Percentiles rank a stretch among this genome's conserved stretches.
These are phyloP conservation scores for Picathartes gymnocephalus DNA, from an alignment of 2,113 vertebrate species.

Conservation along the genomic window DNA sequence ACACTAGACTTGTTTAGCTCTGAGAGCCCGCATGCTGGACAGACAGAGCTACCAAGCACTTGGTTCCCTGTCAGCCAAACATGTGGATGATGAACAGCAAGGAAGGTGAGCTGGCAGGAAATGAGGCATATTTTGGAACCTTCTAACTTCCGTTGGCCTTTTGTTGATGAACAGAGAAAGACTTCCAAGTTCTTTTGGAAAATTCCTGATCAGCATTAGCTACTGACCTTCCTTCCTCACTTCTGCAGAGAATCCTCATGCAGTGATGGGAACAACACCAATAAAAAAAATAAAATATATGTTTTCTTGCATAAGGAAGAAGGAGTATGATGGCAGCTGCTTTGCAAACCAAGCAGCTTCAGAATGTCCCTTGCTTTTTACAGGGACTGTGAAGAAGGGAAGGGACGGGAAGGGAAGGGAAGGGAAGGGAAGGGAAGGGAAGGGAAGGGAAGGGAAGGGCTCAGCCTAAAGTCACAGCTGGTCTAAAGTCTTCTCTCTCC, in stretches of 20 bases:
- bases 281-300: background rate
- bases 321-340: background rate
- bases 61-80: background rate
- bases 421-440: too few relatives aligned
- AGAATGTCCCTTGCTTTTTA: background rate
- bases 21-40: background rate
- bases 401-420: background rate
- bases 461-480: background rate
- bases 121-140: background rate
- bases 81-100: background rate
- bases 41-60: background rate
- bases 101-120: background rate
- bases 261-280: background rate
- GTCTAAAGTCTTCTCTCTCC: background rate
- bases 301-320: background rate
- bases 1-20: background rate
- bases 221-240: constrained; percentile 23
- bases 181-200: background rate
- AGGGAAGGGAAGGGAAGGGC: too few relatives aligned
- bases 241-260: background rate
- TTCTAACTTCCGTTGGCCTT: background rate
- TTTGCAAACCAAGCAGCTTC: background rate
- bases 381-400: background rate
- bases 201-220: background rate
- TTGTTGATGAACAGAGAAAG: background rate